Evolutionary conservation across 2,797 vertebrate genomes (phyloP).

Genomic region (Pseudotriccus pelzelni): DNA sequence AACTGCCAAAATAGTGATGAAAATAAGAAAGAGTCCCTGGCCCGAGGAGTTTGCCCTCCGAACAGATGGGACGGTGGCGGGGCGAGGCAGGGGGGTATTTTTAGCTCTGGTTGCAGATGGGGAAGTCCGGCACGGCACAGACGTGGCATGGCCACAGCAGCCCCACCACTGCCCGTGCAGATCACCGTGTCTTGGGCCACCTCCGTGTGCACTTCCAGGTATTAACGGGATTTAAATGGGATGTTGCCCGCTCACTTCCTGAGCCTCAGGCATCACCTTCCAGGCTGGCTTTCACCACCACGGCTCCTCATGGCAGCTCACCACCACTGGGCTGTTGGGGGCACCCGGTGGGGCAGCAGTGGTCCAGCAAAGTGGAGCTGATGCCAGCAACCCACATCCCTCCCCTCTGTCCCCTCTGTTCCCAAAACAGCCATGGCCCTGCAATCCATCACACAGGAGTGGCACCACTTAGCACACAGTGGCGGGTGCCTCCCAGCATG

Average conservation of each 20-base stretch:
- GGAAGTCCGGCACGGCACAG: neutral
- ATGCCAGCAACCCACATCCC: rapidly evolving
- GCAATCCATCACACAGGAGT: neutral
- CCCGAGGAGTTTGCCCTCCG: neutral
- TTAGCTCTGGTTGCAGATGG: neutral
- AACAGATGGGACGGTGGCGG: neutral
- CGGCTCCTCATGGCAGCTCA: neutral
- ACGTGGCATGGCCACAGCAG: neutral
- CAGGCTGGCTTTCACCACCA: neutral
- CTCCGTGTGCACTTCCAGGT: rapidly evolving
- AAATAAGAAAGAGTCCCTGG: neutral
- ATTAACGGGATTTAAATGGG: neutral
- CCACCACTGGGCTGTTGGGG: rapidly evolving
- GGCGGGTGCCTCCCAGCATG: rapidly evolving
- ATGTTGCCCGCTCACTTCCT: neutral
- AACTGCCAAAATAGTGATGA: neutral
- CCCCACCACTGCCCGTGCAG: neutral
- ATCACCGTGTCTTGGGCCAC: neutral
- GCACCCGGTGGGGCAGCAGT: neutral
- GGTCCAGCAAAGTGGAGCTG: rapidly evolving
- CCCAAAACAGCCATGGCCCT: rapidly evolving
- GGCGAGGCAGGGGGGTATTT: conserved; percentile 16
- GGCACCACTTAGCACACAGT: rapidly evolving
- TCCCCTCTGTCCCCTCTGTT: neutral
- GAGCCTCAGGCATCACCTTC: neutral